These are phyloP conservation scores for Keiferia lycopersicella DNA, from an alignment of 2,888 invertebrate genomes.

Conservation along the genomic window DNA sequence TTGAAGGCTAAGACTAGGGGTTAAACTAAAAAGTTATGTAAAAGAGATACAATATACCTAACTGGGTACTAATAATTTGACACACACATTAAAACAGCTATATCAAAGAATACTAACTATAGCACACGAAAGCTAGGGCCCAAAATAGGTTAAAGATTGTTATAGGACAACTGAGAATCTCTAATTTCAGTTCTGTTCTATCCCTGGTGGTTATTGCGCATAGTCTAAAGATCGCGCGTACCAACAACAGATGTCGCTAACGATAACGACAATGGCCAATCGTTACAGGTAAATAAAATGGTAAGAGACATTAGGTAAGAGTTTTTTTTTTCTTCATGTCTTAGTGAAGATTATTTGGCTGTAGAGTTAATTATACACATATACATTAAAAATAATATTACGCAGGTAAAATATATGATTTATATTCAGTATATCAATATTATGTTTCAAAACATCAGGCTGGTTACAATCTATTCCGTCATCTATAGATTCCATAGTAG, in stretches of 20 bases:
- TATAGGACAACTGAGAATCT: not conserved
- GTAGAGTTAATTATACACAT: too few relatives aligned
- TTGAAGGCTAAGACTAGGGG: too few relatives aligned
- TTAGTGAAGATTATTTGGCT: too few relatives aligned
- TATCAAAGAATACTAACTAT: too few relatives aligned
- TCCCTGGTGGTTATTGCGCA: slow-evolving; percentile 7
- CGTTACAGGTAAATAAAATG: slow-evolving; percentile 48
- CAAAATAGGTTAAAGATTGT: not conserved
- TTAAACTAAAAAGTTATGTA: not conserved
- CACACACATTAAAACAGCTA: too few relatives aligned
- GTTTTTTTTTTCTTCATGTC: not conserved
- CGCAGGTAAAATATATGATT: too few relatives aligned
- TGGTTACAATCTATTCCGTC: too few relatives aligned
- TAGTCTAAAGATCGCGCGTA: slow-evolving; percentile 39
- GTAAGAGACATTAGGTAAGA: not conserved
- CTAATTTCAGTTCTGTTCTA: not conserved
- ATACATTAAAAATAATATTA: too few relatives aligned
- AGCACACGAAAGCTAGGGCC: too few relatives aligned
- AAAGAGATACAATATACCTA: not conserved
- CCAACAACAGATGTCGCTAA: slow-evolving; percentile 57
- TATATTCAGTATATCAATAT: too few relatives aligned
- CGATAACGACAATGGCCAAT: slow-evolving; percentile 66
- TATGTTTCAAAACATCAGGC: too few relatives aligned
- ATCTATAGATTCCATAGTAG: too few relatives aligned
- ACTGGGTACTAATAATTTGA: not conserved